Evolutionary conservation across 2,888 invertebrate genomes (phyloP).

Genomic region (Caenorhabditis macrosperma): DNA sequence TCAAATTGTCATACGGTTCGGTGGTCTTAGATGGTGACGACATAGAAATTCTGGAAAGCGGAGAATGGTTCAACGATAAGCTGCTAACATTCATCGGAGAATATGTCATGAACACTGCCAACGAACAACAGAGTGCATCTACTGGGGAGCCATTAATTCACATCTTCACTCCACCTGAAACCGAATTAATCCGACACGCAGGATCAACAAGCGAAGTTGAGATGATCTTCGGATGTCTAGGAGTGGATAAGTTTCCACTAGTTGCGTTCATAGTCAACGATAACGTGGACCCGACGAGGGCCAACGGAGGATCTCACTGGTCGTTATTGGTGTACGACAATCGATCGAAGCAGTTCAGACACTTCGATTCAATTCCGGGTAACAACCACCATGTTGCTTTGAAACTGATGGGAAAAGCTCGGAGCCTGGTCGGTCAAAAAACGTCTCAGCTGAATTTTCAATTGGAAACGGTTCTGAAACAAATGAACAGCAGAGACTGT

Average conservation of each 20-base stretch:
- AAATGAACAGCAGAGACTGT: constrained; percentile 65
- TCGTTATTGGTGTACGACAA: constrained; percentile 60
- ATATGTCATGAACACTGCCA: constrained; percentile 43
- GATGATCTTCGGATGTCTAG: constrained; percentile 35
- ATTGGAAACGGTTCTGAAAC: constrained; percentile 33
- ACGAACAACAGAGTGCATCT: not conserved
- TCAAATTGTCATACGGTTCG: constrained; percentile 37
- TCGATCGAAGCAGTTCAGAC: constrained; percentile 40
- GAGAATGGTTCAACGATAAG: constrained; percentile 69
- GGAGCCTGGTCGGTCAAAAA: constrained; percentile 10
- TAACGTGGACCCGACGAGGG: constrained; percentile 48
- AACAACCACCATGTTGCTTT: constrained; percentile 7
- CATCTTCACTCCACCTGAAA: constrained; percentile 49
- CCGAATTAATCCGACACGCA: constrained; percentile 46
- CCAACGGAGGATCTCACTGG: constrained; percentile 64
- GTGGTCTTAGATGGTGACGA: constrained; percentile 12
- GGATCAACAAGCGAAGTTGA: not conserved
- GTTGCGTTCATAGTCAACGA: constrained; percentile 67
- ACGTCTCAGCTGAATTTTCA: not conserved
- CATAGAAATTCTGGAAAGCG: constrained; percentile 38
- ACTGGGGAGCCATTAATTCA: constrained; percentile 2
- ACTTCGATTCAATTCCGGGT: constrained; percentile 52
- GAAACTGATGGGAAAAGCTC: not conserved
- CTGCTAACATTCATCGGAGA: constrained; percentile 66
- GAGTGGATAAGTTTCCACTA: constrained; percentile 7